Percentiles rank a stretch among this genome's conserved stretches.
Conservation (phyloP, 2,888 invertebrate species). For the Blera fallax region DNA sequence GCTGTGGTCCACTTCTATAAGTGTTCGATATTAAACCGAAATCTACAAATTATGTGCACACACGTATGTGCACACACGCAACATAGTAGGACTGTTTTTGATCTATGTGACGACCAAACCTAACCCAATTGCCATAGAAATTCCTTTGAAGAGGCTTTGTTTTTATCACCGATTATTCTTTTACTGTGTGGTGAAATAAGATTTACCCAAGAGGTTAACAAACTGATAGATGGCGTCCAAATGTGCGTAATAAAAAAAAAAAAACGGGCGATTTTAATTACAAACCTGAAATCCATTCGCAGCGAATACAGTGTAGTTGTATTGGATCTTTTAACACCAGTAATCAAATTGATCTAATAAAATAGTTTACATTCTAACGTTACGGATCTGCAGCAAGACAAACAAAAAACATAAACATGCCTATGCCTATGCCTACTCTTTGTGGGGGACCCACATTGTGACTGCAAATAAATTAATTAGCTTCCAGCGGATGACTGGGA, state of each 20-base stretch:
- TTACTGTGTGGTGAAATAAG: not conserved
- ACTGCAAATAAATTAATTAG: conserved; percentile 40
- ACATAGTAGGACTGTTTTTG: too few species aligned
- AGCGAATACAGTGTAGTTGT: not conserved
- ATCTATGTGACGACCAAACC: too few species aligned
- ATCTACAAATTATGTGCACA: too few species aligned
- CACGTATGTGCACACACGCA: too few species aligned
- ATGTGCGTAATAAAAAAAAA: conserved; percentile 25
- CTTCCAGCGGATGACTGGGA: conserved; percentile 29
- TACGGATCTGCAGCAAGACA: not conserved
- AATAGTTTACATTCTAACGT: conserved; percentile 12
- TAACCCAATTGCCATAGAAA: too few species aligned
- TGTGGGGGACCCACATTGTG: conserved; percentile 3
- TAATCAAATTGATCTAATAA: conserved; percentile 34
- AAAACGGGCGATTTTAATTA: conserved; percentile 17
- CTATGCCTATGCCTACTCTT: not conserved
- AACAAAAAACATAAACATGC: not conserved
- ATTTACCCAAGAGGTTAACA: conserved; percentile 7
- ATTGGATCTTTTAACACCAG: conserved; percentile 8
- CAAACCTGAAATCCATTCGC: conserved; percentile 6
- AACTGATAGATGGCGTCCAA: conserved; percentile 9
- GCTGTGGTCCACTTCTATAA: too few species aligned
- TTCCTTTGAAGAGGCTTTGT: too few species aligned
- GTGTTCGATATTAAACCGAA: too few species aligned
- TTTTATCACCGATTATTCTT: too few species aligned